Base-by-base conservation (phyloP, 64 coral and sea anemone species). In the Astreopora myriophthalma region DNA sequence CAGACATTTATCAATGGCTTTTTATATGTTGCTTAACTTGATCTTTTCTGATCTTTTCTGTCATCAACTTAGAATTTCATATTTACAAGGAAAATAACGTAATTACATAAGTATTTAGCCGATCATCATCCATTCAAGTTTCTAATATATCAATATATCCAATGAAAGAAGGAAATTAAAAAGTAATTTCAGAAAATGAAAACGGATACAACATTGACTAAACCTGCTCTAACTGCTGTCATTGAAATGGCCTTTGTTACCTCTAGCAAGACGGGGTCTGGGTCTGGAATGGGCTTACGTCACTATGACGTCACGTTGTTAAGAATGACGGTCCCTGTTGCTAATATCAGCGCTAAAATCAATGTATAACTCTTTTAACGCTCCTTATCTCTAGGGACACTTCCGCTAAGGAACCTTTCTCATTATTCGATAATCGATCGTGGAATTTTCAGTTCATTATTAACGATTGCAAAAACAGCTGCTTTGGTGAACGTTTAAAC, bases 131-230 rank as follows among this genome's bases (percentile, higher is more conserved):
- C 37, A 16, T 17, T 25, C 29, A 58, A 83, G n/a, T 37, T 64
- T 64, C 57, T 83, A 64, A 83, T 83, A 17, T n/a, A n/a, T n/a
- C n/a, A n/a, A n/a, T n/a, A n/a, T n/a, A n/a, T 33, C 31, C 19
- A 33, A 3, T 25, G 79, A 83, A 65, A 55, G 51, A 55, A 83
- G 4, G 22, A 64, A 64, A 64, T 24, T 28, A 17, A 64, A n/a
- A 26, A 8, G 17, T 26, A 5, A 64, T 64, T 64, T 64, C 61
- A 14, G 49, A 55, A 55, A 14, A 17, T 14, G 17, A 17, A 16
- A 13, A 55, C 12, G 17, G 8, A 13, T 55, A 55, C 49, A n/a
- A n/a, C n/a, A n/a, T n/a, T n/a, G n/a, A n/a, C n/a, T n/a, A n/a
- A n/a, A n/a, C n/a, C n/a, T n/a, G n/a, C 11, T 46, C 4, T 46